Percentiles rank a stretch among this genome's conserved stretches.
phyloP scores from a whole-genome alignment of 2,888 invertebrate species.

The Aproaerema taeniolella region DNA sequence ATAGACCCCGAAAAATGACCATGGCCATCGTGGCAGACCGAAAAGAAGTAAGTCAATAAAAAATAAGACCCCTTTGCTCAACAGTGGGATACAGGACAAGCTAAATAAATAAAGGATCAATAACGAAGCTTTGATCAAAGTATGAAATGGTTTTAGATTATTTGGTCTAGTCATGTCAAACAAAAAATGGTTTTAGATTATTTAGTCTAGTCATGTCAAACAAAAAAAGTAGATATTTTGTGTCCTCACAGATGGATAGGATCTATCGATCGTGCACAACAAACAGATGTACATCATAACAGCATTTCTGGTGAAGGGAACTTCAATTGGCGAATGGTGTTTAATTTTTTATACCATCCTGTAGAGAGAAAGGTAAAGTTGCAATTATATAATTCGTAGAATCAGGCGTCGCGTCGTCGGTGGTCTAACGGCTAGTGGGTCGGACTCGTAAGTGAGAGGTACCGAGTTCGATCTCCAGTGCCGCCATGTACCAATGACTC shows the following conservation, averaged over 20 bases:
- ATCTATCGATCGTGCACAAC: slow-evolving; percentile 81
- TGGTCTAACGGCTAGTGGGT: too few species aligned
- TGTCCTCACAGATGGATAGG: slow-evolving; percentile 80
- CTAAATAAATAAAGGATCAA: too few species aligned
- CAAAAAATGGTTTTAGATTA: neutral
- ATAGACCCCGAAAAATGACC: too few species aligned
- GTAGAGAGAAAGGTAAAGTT: slow-evolving; percentile 81
- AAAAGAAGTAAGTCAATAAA: neutral
- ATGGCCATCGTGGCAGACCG: too few species aligned
- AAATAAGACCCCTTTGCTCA: neutral
- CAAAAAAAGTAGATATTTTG: neutral
- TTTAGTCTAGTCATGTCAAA: neutral
- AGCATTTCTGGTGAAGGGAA: slow-evolving; percentile 87
- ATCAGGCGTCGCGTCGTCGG: too few species aligned
- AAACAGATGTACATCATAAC: slow-evolving; percentile 90
- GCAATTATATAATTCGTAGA: neutral
- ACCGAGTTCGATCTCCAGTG: neutral
- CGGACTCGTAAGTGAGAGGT: too few species aligned
- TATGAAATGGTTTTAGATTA: neutral
- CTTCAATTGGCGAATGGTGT: slow-evolving; percentile 95
- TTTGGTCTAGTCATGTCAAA: neutral
- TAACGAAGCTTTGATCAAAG: too few species aligned
- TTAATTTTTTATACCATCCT: slow-evolving; percentile 85
- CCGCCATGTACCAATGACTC: neutral
- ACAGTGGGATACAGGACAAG: too few species aligned